Base-by-base conservation (phyloP, 2,797 vertebrate species). In the Peromyscus nudipes region DNA sequence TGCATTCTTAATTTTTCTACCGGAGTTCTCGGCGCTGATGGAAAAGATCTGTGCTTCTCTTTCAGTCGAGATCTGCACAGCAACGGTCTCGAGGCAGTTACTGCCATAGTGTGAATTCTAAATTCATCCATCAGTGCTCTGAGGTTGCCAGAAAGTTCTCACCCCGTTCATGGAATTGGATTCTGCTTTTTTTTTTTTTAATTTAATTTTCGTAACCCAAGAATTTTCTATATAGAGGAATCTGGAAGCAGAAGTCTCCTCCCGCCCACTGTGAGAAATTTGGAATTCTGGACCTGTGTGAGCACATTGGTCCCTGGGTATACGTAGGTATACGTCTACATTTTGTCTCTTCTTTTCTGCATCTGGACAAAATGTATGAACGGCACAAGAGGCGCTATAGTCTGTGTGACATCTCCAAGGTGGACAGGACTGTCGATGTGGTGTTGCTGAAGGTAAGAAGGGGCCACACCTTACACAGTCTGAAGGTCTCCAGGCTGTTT, bases 351-450 rank as follows among this genome's bases (percentile, higher is more conserved):
- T 96, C 77, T 62, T 57, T 87, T 2, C 0, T 55, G 85, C 83
- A 27, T 94, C 43, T 81, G 97, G 97, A 95, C 97, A 98, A 98
- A 97, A 99, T 99, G 99, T 99, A 99, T 25, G 99, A 99, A 65
- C 99, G 99, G 93, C 99, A 99, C 98, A 99, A 99, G 98, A 98
- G 99, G 98, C 99, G 99, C 95, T 99, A 99, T 98, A 99, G 99
- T 97, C 98, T 99, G 86, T 99, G 99, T 84, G 99, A 99, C 96
- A 99, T 99, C 91, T 99, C 99, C 98, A 99, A 99, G 97, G 99
- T 99, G 88, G 99, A 99, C 98, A 99, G 99, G 97, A 98, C 99
- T 23, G 99, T 99, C 96, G 99, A 99, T 84, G 99, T 99, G 98
- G 99, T 99, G 95, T 98, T 99, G 97, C 98, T 99, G 92, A 99